A percentile compares a stretch with the other conserved stretches of the same genome.
Conservation (phyloP, 2,113 vertebrate genomes). For the Uropsilus gracilis region DNA sequence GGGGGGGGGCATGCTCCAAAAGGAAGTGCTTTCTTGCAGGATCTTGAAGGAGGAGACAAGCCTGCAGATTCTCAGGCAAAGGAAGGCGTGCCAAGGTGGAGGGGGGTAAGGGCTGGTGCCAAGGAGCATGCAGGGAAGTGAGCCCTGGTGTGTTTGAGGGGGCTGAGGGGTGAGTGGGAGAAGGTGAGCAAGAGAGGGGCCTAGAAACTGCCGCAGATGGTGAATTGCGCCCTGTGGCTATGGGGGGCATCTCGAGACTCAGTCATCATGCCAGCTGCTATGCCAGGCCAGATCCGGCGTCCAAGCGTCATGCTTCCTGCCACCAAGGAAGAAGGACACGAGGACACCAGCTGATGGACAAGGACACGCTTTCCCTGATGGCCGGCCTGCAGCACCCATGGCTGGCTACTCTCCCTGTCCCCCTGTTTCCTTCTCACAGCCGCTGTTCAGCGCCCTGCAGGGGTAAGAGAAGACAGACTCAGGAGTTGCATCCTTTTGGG, state of each 20-base stretch:
- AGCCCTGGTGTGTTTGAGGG: rapidly evolving
- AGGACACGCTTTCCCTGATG: background rate
- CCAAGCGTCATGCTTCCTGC: background rate
- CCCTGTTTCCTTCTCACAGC: too few relatives aligned
- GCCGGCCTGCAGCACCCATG: background rate
- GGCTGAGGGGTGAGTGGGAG: rapidly evolving
- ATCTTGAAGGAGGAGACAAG: background rate
- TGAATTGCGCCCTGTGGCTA: rapidly evolving
- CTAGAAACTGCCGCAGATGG: background rate
- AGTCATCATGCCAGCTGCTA: background rate
- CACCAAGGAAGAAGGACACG: background rate
- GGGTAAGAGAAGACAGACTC: background rate
- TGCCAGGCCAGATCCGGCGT: too few relatives aligned
- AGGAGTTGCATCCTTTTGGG: rapidly evolving
- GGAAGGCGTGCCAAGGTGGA: background rate
- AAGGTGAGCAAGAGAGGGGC: background rate
- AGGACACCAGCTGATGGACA: background rate
- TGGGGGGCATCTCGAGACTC: background rate
- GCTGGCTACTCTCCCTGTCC: background rate
- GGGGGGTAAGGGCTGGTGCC: background rate
- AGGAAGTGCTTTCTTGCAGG: background rate
- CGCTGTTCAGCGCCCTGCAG: background rate
- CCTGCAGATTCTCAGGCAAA: background rate
- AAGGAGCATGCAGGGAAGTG: background rate
- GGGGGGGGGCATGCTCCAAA: background rate